Percentiles rank a stretch among this genome's conserved stretches.
These are phyloP conservation scores for Dasyornis broadbenti DNA, from an alignment of 2,113 vertebrate species.

Conservation along the genomic window DNA sequence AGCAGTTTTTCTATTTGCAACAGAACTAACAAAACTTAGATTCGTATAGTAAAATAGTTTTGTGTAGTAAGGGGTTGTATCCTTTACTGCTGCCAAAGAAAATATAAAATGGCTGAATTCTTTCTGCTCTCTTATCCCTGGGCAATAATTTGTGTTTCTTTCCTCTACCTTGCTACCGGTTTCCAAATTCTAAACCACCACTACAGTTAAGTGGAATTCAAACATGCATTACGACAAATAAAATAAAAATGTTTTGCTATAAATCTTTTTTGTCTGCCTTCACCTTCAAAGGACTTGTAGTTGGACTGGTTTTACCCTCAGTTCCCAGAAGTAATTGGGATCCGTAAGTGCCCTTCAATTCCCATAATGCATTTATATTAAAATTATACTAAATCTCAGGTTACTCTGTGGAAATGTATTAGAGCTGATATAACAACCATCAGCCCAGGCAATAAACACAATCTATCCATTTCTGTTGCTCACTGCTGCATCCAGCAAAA, in stretches of 20 bases:
- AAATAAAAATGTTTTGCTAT: conserved; percentile 3
- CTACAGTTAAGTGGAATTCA: not conserved
- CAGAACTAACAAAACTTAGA: not conserved
- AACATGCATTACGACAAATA: not conserved
- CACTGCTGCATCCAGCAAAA: not conserved
- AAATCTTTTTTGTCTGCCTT: not conserved
- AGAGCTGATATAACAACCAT: not conserved
- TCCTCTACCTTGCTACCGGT: not conserved
- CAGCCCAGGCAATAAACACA: not conserved
- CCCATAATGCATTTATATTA: not conserved
- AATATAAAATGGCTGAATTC: not conserved
- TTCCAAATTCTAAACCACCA: not conserved
- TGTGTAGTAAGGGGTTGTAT: not conserved
- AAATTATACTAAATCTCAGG: not conserved
- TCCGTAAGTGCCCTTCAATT: not conserved
- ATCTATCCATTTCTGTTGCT: not conserved
- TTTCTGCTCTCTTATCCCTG: not conserved
- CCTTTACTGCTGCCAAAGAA: not conserved
- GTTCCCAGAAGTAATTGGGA: not conserved
- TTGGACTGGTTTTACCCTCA: not conserved
- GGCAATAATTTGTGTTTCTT: not conserved
- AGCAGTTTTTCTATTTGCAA: not conserved
- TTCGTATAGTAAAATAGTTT: not conserved
- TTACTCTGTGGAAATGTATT: not conserved
- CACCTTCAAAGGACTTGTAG: not conserved